Evolutionary conservation across 1,140 invertebrate genomes (phyloP).

Genomic region (Bombus impatiens): DNA sequence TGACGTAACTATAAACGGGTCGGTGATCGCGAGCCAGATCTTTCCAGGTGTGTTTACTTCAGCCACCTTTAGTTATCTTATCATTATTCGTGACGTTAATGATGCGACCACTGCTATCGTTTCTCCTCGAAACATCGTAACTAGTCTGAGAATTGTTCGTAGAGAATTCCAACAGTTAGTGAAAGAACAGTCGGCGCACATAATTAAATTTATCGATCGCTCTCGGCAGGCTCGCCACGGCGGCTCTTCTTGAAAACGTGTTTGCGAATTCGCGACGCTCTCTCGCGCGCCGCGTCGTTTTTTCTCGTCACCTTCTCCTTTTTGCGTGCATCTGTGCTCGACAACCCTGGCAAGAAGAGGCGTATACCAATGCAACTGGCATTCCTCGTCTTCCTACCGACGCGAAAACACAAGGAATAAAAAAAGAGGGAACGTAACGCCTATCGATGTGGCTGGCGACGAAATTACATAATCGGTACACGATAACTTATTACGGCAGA

Average conservation of each 20-base stretch:
- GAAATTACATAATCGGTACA: conserved; percentile 6
- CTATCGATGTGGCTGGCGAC: background rate
- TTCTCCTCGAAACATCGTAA: too few relatives aligned
- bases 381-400: background rate
- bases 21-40: background rate
- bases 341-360: background rate
- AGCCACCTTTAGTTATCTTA: conserved; percentile 53
- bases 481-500: background rate
- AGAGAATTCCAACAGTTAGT: background rate
- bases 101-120: background rate
- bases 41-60: background rate
- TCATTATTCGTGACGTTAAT: conserved; percentile 33
- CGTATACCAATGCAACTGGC: background rate
- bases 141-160: background rate
- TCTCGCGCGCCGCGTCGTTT: conserved; percentile 22
- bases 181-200: conserved; percentile 13
- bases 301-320: conserved; percentile 20
- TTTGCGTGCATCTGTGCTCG: conserved; percentile 8
- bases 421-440: background rate
- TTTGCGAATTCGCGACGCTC: conserved; percentile 18
- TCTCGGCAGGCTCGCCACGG: background rate
- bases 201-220: conserved; percentile 64
- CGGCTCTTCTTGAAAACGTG: conserved; percentile 27
- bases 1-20: background rate
- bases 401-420: background rate